Base-by-base conservation (phyloP, 1,140 invertebrate species). In the Pemphigus obesinymphae region DNA sequence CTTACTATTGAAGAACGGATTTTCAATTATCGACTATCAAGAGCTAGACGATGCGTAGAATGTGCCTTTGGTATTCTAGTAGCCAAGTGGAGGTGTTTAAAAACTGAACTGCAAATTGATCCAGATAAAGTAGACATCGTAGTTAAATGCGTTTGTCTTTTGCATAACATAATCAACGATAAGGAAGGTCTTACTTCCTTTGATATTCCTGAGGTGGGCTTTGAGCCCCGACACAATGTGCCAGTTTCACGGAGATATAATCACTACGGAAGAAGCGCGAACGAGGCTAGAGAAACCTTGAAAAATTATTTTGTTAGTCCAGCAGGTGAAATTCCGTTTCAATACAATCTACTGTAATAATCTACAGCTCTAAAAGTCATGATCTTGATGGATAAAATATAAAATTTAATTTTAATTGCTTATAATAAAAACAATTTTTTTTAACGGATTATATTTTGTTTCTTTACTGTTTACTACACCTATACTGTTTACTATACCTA, bases 31-130 rank as follows among this genome's bases (percentile, higher is more conserved):
- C 70, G 84, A 50, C 70, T 85, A 50, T 83, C 80, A 10, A 45
- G 85, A 66, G 85, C 85, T 34, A 70, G 85, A 55, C 70, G 86
- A 63, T 85, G 85, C 15, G 84, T 88, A 7, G 87, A 89, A 83
- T 88, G 88, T 84, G 85, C 85, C 10, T 89, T 88, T 85, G 87
- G 87, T 10, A 87, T 88, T 73, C 82, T 90, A 55, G 61, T 20
- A 34, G 17, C n/a, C 29, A 73, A 73, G 45, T 50, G 26, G 17
- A 43, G 45, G 26, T 48, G 45, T 43, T 20, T 82, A 31, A 68
- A 85, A 5, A 84, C 84, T 85, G 85, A 85, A 1, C 31, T 73
- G 13, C 23, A 73, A 50, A 45, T 45, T 8, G 40, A 83, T 10
- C 13, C 61, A 15, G 82, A 84, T 13, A 84, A 85, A 58, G 82